phyloP scores from a whole-genome alignment of 2,113 vertebrate species.

The Taxidea taxus region DNA sequence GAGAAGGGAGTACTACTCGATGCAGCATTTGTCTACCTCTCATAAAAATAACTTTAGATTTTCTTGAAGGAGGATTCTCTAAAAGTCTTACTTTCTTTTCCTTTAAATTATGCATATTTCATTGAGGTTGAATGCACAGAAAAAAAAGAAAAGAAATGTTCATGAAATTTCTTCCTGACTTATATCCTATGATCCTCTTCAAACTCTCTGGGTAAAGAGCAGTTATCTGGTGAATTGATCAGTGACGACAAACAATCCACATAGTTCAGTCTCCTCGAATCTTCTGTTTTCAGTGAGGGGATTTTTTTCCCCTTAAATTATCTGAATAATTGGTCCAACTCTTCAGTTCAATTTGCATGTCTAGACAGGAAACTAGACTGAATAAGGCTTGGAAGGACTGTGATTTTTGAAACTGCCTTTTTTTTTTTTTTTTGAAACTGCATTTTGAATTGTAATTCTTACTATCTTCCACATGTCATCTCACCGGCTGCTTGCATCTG shows the following conservation, averaged over 20 bases:
- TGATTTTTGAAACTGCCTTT: slow-evolving; percentile 33
- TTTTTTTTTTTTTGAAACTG: neutral
- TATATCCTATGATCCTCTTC: slow-evolving; percentile 34
- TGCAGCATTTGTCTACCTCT: neutral
- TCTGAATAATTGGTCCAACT: slow-evolving; percentile 69
- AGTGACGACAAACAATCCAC: slow-evolving; percentile 40
- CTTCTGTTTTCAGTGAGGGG: slow-evolving; percentile 11
- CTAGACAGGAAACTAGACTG: slow-evolving; percentile 71
- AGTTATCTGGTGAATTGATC: slow-evolving; percentile 47
- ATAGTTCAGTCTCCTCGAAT: neutral
- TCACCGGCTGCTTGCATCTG: neutral
- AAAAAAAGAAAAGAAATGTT: neutral
- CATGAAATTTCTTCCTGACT: slow-evolving; percentile 44
- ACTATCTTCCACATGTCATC: neutral
- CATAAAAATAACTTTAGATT: slow-evolving; percentile 44
- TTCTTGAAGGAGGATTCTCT: slow-evolving; percentile 50
- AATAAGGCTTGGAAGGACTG: slow-evolving; percentile 29
- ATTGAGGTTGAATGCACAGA: slow-evolving; percentile 1
- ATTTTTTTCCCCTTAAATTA: slow-evolving; percentile 52
- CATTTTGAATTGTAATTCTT: slow-evolving; percentile 49
- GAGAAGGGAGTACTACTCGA: neutral
- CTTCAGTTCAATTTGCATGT: slow-evolving; percentile 69
- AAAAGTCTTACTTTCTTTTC: slow-evolving; percentile 34
- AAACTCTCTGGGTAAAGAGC: neutral
- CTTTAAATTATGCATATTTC: slow-evolving; percentile 54